These are phyloP conservation scores for Sitobion miscanthi DNA, from an alignment of 1,140 invertebrate species.

Conservation along the genomic window DNA sequence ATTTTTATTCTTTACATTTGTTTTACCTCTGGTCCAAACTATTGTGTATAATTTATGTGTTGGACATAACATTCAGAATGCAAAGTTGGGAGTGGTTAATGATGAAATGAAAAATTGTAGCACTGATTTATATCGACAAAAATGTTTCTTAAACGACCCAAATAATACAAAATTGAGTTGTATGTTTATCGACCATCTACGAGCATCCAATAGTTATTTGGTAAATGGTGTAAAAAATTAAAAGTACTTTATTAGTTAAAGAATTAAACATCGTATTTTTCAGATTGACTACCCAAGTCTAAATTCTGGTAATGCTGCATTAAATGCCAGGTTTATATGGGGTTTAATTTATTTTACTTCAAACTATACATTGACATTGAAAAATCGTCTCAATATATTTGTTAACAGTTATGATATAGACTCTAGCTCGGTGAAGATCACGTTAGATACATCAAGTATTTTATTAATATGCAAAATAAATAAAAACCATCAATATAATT, in stretches of 20 bases:
- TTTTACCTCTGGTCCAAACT: slow-evolving; percentile 89
- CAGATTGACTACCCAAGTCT: neutral
- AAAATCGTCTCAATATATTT: slow-evolving; percentile 1
- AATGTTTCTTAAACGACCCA: slow-evolving; percentile 9
- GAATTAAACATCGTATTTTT: neutral
- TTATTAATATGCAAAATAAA: neutral
- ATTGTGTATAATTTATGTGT: slow-evolving; percentile 92
- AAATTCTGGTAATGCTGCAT: neutral
- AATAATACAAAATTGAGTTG: slow-evolving; percentile 39
- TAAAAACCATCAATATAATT: neutral
- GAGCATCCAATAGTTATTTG: neutral
- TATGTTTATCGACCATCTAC: slow-evolving; percentile 31
- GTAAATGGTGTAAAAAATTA: neutral
- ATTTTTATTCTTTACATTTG: slow-evolving; percentile 86
- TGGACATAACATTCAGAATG: slow-evolving; percentile 83
- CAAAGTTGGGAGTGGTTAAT: slow-evolving; percentile 85
- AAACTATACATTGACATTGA: slow-evolving; percentile 18
- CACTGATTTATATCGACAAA: neutral
- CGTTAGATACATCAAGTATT: neutral
- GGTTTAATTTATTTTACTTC: slow-evolving; percentile 34
- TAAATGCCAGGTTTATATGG: slow-evolving; percentile 1
- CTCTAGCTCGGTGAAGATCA: neutral
- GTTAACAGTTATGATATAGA: slow-evolving; percentile 12
- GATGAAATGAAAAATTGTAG: slow-evolving; percentile 68
- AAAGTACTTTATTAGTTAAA: neutral